Conservation (phyloP, 2,797 vertebrate species). For the Scomberomorus guttatus region DNA sequence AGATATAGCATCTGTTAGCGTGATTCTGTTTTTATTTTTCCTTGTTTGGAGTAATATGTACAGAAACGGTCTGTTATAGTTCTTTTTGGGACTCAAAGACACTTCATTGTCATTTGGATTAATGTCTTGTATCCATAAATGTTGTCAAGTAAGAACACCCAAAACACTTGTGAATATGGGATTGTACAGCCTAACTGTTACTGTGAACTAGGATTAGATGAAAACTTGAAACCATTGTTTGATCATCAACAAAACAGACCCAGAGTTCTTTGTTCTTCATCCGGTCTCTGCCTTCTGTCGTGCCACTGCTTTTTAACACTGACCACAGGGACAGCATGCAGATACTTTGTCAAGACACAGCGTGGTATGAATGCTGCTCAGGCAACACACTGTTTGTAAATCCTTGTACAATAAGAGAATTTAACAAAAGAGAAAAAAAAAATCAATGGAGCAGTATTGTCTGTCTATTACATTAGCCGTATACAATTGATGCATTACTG, state of each 20-base stretch:
- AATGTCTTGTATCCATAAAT: conserved; percentile 36
- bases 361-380: conserved; percentile 40
- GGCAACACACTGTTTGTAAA: conserved; percentile 63
- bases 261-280: conserved; percentile 44
- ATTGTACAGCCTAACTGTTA: conserved; percentile 64
- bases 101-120: conserved; percentile 8
- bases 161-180: conserved; percentile 53
- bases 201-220: conserved; percentile 69
- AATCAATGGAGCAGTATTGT: conserved; percentile 69
- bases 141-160: conserved; percentile 39
- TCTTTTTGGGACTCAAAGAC: conserved; percentile 37
- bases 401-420: conserved; percentile 63
- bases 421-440: conserved; percentile 53
- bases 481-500: conserved; percentile 65
- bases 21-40: conserved; percentile 4
- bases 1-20: conserved; percentile 26
- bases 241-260: conserved; percentile 28
- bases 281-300: conserved; percentile 62
- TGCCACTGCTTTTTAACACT: conserved; percentile 52
- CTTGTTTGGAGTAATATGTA: conserved; percentile 35
- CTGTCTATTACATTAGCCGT: conserved; percentile 51
- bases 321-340: conserved; percentile 44
- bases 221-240: conserved; percentile 51
- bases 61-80: conserved; percentile 31
- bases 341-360: conserved; percentile 32